phyloP scores from a whole-genome alignment of 2,113 vertebrate species.

The Colaptes auratus region DNA sequence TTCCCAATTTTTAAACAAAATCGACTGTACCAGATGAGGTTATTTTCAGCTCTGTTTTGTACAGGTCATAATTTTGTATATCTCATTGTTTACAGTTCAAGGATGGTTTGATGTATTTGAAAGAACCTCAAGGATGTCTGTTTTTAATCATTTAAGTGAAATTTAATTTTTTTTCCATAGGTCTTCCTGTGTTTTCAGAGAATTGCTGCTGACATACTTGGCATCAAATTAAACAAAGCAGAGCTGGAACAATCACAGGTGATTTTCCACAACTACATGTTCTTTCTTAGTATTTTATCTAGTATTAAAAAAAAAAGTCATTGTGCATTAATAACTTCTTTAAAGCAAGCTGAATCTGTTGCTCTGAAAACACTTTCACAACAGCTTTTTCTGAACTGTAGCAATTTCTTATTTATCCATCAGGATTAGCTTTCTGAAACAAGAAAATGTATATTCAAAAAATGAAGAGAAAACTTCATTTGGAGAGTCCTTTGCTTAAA shows the following conservation, averaged over 20 bases:
- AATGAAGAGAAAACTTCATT: not conserved
- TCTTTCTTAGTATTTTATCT: not conserved
- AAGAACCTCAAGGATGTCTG: slow-evolving; percentile 68
- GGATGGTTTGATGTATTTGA: slow-evolving; percentile 67
- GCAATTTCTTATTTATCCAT: not conserved
- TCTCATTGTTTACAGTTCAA: slow-evolving; percentile 71
- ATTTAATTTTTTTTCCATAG: slow-evolving; percentile 78
- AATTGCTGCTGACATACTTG: slow-evolving; percentile 95
- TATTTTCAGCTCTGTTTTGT: slow-evolving; percentile 65
- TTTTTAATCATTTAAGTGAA: slow-evolving; percentile 75
- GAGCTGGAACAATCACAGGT: slow-evolving; percentile 99
- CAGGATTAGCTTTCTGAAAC: not conserved
- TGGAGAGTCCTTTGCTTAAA: not conserved
- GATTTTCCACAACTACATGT: slow-evolving; percentile 68
- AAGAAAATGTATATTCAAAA: not conserved
- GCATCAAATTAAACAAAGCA: slow-evolving; percentile 97
- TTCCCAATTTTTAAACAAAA: slow-evolving; percentile 46
- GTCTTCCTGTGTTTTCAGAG: slow-evolving; percentile 98
- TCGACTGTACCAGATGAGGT: slow-evolving; percentile 49
- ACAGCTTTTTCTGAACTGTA: not conserved
- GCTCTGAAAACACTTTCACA: not conserved
- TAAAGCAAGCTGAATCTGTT: not conserved
- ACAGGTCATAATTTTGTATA: slow-evolving; percentile 63
- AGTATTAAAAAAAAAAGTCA: not conserved
- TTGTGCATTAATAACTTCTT: not conserved